Evolutionary conservation across 2,888 invertebrate genomes (phyloP), one percentile per base, ranked within the genome.

Genomic region (Ceriagrion tenellum): DNA sequence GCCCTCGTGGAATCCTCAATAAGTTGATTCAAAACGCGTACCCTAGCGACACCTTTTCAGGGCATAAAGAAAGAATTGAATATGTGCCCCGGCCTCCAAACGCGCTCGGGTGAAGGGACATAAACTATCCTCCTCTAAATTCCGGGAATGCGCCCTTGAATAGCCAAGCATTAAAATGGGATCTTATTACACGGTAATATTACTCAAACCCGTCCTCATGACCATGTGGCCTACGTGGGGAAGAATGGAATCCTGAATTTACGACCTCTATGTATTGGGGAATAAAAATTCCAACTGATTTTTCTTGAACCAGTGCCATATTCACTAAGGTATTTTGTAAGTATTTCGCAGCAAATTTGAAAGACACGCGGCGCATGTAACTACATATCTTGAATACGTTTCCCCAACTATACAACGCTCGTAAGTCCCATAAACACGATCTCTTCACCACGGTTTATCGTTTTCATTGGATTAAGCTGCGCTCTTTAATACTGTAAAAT

Each of bases 61-160:
- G 81, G 30, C 35, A 81, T 81, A 81, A 81, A 81, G 81, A 81
- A 81, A 81, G 81, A 81, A 81, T 81, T 81, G 81, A 81, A 81
- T 69, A 69, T 81, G 81, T 81, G 81, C 81, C 26, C 81, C n/a
- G 81, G 81, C 35, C 81, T 35, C 81, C 81, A 81, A 81, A 81
- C 30, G 81, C 13, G 74, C 13, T 16, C 6, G 81, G 35, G 30
- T 81, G 81, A 35, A 81, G 81, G 35, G 81, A 81, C 35, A 81
- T 81, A 81, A 81, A 81, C 30, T 26, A 35, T 18, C 81, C 81
- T 81, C 81, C 81, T 81, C 81, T 81, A 81, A 81, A 81, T 81
- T 81, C 81, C 81, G 18, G 81, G 30, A 81, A 35, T 16, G 81
- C 35, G 81, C 81, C 30, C 81, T 81, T 81, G 81, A 35, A 81